Evolutionary conservation across 2,797 vertebrate genomes (phyloP).

Genomic region (Garrulus glandarius): DNA sequence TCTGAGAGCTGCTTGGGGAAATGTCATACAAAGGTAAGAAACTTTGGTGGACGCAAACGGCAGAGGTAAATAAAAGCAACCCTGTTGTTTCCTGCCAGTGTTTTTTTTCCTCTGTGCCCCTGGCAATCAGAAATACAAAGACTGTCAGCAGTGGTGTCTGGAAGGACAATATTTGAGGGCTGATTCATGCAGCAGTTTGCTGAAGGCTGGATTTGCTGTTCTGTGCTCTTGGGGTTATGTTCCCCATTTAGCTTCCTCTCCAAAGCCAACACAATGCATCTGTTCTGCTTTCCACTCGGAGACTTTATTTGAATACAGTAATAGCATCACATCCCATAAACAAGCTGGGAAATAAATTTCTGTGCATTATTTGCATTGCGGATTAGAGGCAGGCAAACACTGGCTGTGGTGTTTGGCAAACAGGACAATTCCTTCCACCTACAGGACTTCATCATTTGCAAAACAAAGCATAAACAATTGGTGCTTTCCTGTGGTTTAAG

Average conservation of each 20-base stretch:
- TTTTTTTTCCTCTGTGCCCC: neutral
- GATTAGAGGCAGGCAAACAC: constrained; percentile 18
- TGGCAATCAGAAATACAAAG: neutral
- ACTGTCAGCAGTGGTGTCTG: neutral
- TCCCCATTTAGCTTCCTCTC: constrained; percentile 21
- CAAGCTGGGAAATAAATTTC: neutral
- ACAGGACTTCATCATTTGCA: neutral
- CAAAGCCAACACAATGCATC: neutral
- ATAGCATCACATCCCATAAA: neutral
- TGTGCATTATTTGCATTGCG: neutral
- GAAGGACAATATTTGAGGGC: constrained; percentile 18
- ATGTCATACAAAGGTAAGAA: fast-evolving
- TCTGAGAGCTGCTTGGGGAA: neutral
- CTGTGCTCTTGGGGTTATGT: constrained; percentile 14
- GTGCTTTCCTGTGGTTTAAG: neutral
- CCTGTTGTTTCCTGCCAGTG: neutral
- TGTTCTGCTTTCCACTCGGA: neutral
- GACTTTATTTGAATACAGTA: neutral
- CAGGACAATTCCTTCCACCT: neutral
- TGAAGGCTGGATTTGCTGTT: constrained; percentile 30
- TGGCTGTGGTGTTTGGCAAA: neutral
- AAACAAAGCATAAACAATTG: neutral
- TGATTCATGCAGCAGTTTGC: neutral
- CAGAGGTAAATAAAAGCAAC: neutral
- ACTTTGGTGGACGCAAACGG: neutral